phyloP scores from a whole-genome alignment of 2,113 vertebrate species.

The Mastomys coucha region DNA sequence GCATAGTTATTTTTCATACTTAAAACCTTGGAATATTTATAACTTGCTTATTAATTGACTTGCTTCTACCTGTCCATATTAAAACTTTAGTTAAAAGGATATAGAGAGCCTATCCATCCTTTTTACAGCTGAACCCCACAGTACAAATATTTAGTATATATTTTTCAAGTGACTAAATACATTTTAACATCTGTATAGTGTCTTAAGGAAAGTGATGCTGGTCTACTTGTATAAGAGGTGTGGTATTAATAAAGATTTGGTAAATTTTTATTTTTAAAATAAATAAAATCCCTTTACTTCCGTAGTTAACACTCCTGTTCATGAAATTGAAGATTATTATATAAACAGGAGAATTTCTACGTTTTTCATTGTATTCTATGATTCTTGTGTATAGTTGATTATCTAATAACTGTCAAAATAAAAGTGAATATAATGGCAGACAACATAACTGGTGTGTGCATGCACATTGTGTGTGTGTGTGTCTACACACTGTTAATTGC shows the following conservation, averaged over 20 bases:
- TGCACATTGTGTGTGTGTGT: neutral
- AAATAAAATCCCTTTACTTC: neutral
- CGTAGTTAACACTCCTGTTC: neutral
- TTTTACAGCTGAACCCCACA: neutral
- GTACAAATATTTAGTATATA: neutral
- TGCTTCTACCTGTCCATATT: neutral
- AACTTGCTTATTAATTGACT: slow-evolving; percentile 7
- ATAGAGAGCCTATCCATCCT: neutral
- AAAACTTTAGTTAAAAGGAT: neutral
- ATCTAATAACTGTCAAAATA: slow-evolving; percentile 44
- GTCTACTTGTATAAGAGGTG: neutral
- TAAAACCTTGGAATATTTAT: slow-evolving; percentile 30
- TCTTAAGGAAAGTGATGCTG: neutral
- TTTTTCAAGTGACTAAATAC: slow-evolving; percentile 34
- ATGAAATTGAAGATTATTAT: too few relatives aligned
- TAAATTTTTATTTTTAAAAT: neutral
- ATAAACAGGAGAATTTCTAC: neutral
- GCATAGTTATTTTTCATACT: slow-evolving; percentile 15
- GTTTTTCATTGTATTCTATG: neutral
- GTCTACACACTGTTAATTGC: neutral
- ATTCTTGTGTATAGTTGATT: neutral
- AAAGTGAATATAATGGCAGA: neutral
- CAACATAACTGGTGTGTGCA: neutral
- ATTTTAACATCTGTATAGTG: neutral
- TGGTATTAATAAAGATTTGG: neutral